These are phyloP conservation scores for Proisotoma minuta DNA, from an alignment of 2,888 invertebrate species.

Conservation along the genomic window DNA sequence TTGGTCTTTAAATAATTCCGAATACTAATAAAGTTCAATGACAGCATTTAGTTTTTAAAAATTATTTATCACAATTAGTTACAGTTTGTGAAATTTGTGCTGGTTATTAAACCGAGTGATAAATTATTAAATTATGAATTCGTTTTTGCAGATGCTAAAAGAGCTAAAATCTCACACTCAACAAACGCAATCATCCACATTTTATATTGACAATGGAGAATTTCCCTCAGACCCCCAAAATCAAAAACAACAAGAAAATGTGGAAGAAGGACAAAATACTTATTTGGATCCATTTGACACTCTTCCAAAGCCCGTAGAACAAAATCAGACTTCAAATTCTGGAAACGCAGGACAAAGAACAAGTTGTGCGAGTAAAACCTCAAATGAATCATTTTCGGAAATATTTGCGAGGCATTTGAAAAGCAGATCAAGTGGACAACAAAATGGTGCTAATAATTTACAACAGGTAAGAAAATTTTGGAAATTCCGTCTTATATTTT, in stretches of 20 bases:
- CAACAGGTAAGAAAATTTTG: no score
- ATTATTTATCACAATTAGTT: no score
- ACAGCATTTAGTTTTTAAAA: no score
- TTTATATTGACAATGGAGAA: background rate
- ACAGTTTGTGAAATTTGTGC: no score
- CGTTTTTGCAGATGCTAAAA: slow-evolving; percentile 13
- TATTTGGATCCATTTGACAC: slow-evolving; percentile 8
- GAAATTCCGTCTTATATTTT: no score
- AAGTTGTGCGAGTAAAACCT: background rate
- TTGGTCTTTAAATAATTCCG: no score
- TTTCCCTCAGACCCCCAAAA: background rate
- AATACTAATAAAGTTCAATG: no score
- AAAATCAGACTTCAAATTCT: background rate
- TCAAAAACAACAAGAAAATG: background rate
- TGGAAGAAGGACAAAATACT: no score
- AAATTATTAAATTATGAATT: no score
- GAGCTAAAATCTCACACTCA: slow-evolving; percentile 1
- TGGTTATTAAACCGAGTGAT: no score
- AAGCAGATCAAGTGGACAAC: slow-evolving; percentile 1
- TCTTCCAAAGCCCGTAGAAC: background rate
- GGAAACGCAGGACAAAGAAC: slow-evolving; percentile 2
- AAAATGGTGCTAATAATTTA: no score
- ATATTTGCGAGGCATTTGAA: slow-evolving; percentile 34
- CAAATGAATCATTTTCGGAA: slow-evolving; percentile 25
- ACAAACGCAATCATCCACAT: background rate